phyloP scores from a whole-genome alignment of 37 sponge, comb jelly and placozoan species.

The Beroe ovata region DNA sequence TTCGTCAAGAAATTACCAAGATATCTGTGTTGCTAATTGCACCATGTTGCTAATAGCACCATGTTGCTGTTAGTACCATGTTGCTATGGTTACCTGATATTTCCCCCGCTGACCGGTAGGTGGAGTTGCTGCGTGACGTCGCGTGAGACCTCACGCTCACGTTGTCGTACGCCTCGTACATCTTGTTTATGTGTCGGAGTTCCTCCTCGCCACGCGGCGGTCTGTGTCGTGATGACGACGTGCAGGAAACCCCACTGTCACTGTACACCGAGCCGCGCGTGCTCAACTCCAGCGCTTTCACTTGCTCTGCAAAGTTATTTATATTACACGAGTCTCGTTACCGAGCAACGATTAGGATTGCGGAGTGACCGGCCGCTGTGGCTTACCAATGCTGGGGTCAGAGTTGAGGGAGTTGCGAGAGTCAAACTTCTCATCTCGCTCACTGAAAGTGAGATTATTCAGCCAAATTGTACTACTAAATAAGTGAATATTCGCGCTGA shows the following conservation, averaged over 20 bases:
- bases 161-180: conserved; percentile 26
- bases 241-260: conserved; percentile 64
- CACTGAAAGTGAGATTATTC: too few species aligned
- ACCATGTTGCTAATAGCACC: background rate
- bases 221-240: conserved; percentile 1
- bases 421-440: background rate
- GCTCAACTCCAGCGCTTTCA: conserved; percentile 22
- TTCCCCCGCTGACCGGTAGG: conserved; percentile 44
- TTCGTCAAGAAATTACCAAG: background rate
- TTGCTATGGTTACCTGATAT: conserved; percentile 31
- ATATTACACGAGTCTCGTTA: background rate
- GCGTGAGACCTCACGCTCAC: conserved; percentile 32
- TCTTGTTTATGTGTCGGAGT: conserved; percentile 31
- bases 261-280: conserved; percentile 62
- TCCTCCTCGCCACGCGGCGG: conserved; percentile 44
- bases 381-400: background rate
- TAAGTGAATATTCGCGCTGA: too few species aligned
- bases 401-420: background rate
- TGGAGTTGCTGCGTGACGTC: conserved; percentile 13
- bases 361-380: too few species aligned
- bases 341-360: too few species aligned
- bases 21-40: background rate
- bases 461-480: too few species aligned
- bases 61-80: background rate
- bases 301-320: conserved; percentile 20